Base-by-base conservation (phyloP, 2,888 invertebrate species). In the Cetonia aurata region DNA sequence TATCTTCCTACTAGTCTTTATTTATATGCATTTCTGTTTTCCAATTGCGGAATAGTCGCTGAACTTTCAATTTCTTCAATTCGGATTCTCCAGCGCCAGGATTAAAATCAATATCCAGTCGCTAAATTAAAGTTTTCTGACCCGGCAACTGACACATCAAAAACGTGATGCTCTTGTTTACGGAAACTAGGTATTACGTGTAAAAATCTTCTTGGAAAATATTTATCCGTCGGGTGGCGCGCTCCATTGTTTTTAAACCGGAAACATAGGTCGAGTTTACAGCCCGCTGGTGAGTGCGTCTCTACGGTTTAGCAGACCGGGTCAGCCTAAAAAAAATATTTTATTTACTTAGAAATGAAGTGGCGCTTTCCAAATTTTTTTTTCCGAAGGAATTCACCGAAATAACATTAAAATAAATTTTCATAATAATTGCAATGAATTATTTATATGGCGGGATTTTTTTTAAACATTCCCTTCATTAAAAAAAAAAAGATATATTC, bases 21-120 rank as follows among this genome's bases (percentile, higher is more conserved):
- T 60, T 60, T 60, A 46, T 31, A 13, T 25, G 60, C 46, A 6
- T 46, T 60, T 4, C 46, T n/a, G 31, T 13, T 48, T 13, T 17
- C n/a, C 13, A 13, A 13, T 12, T 60, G 31, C 46, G 31, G 6
- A 56, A 25, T 25, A 25, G 4, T 25, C 56, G 37, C 46, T 46
- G 46, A 48, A 60, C 60, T 60, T 46, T 60, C 60, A 60, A 33
- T 60, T 60, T 60, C 48, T 60, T 60, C 48, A 60, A 60, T 60
- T 60, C 46, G 46, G 25, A 48, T 48, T 46, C 48, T 31, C 46
- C 60, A 60, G 60, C 13, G 46, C 48, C 48, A 60, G 60, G 48
- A 60, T 60, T 60, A 60, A 60, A 60, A 60, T 60, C 60, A 60
- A 60, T 60, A 60, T 46, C 25, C 60, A 60, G 46, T 60, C 60